A percentile compares a stretch with the other conserved stretches of the same genome.
These are phyloP conservation scores for Hozukius guyotensis DNA, from an alignment of 2,797 vertebrate species.

Conservation along the genomic window DNA sequence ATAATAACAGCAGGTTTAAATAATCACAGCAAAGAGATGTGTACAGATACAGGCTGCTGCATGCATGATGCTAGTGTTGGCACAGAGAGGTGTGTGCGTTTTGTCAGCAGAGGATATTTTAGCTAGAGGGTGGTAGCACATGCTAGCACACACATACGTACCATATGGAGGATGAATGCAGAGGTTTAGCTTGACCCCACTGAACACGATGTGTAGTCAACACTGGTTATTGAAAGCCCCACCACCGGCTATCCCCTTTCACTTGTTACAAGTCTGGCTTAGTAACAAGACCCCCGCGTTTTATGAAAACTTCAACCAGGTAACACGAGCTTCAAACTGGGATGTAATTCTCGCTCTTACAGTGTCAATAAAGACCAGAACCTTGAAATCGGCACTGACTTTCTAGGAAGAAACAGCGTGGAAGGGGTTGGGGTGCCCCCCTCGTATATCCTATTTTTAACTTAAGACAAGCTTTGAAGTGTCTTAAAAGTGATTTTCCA, in stretches of 20 bases:
- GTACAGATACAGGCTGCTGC: neutral
- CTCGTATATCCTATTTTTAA: constrained; percentile 22
- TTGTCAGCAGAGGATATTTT: neutral
- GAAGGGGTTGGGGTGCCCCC: constrained; percentile 7
- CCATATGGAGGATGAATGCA: constrained; percentile 1
- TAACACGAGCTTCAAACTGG: constrained; percentile 57
- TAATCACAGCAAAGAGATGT: neutral
- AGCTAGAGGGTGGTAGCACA: neutral
- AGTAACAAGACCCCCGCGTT: constrained; percentile 45
- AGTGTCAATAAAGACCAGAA: constrained; percentile 50
- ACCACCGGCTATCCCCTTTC: constrained; percentile 37
- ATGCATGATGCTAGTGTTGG: neutral
- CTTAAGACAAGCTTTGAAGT: constrained; percentile 33
- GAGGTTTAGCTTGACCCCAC: constrained; percentile 23
- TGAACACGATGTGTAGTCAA: constrained; percentile 56
- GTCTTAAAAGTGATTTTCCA: neutral
- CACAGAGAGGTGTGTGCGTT: neutral
- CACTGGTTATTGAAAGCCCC: constrained; percentile 33
- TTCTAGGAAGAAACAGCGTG: constrained; percentile 41
- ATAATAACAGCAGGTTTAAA: constrained; percentile 7
- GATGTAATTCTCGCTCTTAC: constrained; percentile 42
- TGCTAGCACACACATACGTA: neutral
- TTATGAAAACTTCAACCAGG: constrained; percentile 48
- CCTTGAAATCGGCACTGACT: constrained; percentile 47
- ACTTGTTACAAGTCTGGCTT: constrained; percentile 44